These are phyloP conservation scores for Protophormia terraenovae DNA, from an alignment of 2,888 invertebrate genomes.

Conservation along the genomic window DNA sequence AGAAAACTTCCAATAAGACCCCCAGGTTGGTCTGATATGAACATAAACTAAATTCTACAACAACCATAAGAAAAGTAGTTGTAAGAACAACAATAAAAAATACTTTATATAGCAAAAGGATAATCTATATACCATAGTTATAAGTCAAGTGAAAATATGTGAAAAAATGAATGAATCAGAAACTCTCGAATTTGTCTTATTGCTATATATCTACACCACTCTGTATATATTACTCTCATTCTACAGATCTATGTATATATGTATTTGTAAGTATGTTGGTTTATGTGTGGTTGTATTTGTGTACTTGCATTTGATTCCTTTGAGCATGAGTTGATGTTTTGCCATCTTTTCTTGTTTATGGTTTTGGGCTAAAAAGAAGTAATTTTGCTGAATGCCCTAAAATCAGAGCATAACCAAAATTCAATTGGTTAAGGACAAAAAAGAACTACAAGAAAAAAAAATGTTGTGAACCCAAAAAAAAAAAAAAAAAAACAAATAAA, in stretches of 20 bases:
- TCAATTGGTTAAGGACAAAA: conserved; percentile 66
- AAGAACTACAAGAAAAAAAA: background rate
- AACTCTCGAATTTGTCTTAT: conserved; percentile 20
- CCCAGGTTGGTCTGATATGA: conserved; percentile 61
- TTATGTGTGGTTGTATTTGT: conserved; percentile 1
- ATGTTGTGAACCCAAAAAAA: background rate
- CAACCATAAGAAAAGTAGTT: conserved; percentile 18
- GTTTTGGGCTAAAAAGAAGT: conserved; percentile 62
- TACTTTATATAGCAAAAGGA: background rate
- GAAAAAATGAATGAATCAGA: background rate
- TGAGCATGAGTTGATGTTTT: conserved; percentile 58
- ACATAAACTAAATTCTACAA: conserved; percentile 57
- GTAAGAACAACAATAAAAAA: conserved; percentile 9
- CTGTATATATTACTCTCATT: background rate
- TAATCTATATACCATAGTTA: background rate
- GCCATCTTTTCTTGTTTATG: conserved; percentile 57
- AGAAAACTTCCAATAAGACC: conserved; percentile 58
- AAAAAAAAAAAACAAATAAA: background rate
- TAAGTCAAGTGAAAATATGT: conserved; percentile 39
- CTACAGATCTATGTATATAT: background rate
- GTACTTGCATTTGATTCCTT: conserved; percentile 43
- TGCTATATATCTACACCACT: background rate
- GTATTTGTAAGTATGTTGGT: background rate
- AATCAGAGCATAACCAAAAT: conserved; percentile 66
- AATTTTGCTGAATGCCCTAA: conserved; percentile 64